Evolutionary conservation across 1,140 invertebrate species (phyloP), one percentile per base, ranked within the genome.

Genomic region (Amyelois transitella): DNA sequence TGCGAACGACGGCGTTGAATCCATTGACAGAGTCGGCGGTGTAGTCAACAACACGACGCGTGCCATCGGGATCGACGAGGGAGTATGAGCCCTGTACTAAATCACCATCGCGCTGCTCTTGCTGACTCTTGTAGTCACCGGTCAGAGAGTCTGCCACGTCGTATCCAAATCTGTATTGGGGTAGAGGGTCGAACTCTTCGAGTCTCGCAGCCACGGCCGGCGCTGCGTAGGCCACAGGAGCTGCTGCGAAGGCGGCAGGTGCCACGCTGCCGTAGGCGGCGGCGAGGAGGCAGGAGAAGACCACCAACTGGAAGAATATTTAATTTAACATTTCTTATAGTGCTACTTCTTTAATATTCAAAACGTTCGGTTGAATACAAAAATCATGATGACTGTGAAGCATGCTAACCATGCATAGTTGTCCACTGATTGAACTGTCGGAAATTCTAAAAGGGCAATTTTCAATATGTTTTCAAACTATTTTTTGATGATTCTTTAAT

Each of bases 111-210:
- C 91, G 89, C 61, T 90, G 89, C 72, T 92, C 91, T 55, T 88
- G 81, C 69, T 91, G 91, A 60, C 86, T 91, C 79, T 92, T 92
- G 85, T 87, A 91, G 66, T 92, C 91, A 5, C 92, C 91, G 62
- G 90, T 92, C 56, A 90, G 77, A 18, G 89, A 87, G 73, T 92
- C 91, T 32, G 91, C 88, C 1, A 92, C 90, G 55, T 89, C 89
- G 60, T 92, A 92, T 50, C 90, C 88, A 49, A 91, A 92, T 59
- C 88, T 85, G 71, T 92, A 92, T 59, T 92, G 90, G 0, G 91
- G 91, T 67, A 89, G 71, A 2, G 91, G 87, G 67, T 92, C 90
- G 63, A 90, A 91, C 58, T 91, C 90, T 18, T 90, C 90, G 6
- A 89, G 69, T 59, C 89, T 87, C 17, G 70, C 69, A 3, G 67